Base-by-base conservation (phyloP, 2,888 invertebrate species). In the Plutella xylostella region DNA sequence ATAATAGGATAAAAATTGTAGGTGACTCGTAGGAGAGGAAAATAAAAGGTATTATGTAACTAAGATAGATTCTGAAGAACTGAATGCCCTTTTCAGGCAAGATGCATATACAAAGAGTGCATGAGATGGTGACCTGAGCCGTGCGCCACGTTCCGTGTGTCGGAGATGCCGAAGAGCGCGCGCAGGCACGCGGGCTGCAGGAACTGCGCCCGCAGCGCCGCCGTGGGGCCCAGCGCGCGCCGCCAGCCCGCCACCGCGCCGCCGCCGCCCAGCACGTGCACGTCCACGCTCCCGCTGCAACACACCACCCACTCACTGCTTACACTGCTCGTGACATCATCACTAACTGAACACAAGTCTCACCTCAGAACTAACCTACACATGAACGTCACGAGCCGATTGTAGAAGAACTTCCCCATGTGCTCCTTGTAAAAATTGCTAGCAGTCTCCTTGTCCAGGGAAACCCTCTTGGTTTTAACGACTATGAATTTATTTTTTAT, bases 91-190 rank as follows among this genome's bases (percentile, higher is more conserved):
- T n/a, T n/a, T n/a, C n/a, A n/a, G n/a, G n/a, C n/a, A n/a, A n/a
- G n/a, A n/a, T n/a, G n/a, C n/a, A n/a, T n/a, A n/a, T n/a, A n/a
- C n/a, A n/a, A n/a, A n/a, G n/a, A n/a, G n/a, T n/a, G n/a, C n/a
- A n/a, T n/a, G n/a, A n/a, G n/a, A n/a, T n/a, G n/a, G n/a, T n/a
- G n/a, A 90, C 95, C 96, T 65, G 97, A 96, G 14, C 97, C 97
- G 79, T 98, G 98, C 9, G 92, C 91, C 2, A 93, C 95, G 84
- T 98, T 98, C 58, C 97, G 88, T 0, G 98, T 97, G 67, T 98
- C 98, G 0, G 97, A 94, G 15, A 97, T 80, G 0, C 97, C 97
- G 79, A 91, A 95, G 61, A 86, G 82, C 2, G 94, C 94, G 56
- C 98, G 84, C 50, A 98, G 89, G 43, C 91, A 89, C 44, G 90